Percentiles rank a stretch among this genome's conserved stretches.
phyloP scores from a whole-genome alignment of 2,888 invertebrate species.

The Endotricha flammealis region DNA sequence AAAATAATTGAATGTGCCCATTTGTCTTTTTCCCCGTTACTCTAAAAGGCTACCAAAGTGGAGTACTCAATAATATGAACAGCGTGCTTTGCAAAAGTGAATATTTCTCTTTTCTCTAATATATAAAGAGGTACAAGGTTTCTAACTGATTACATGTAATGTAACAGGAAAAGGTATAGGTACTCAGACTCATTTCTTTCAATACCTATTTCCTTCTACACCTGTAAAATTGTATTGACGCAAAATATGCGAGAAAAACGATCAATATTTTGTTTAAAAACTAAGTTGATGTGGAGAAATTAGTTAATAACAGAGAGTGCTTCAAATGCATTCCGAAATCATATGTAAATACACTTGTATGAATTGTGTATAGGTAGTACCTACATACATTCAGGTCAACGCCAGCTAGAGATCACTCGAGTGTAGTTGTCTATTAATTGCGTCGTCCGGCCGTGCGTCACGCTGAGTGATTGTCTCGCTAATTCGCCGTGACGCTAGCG shows the following conservation, averaged over 20 bases:
- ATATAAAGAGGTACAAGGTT: conserved; percentile 1
- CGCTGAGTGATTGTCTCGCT: conserved; percentile 65
- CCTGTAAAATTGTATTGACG: too few relatives aligned
- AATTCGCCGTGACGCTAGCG: conserved; percentile 49
- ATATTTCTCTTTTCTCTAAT: not conserved
- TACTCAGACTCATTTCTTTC: too few relatives aligned
- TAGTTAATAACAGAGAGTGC: too few relatives aligned
- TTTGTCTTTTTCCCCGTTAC: conserved; percentile 15
- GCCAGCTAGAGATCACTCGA: conserved; percentile 44
- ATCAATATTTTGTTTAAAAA: too few relatives aligned
- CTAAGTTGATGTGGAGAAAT: too few relatives aligned
- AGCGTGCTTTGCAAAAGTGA: not conserved
- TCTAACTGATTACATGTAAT: not conserved
- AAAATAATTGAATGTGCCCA: conserved; percentile 20
- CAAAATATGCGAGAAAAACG: too few relatives aligned
- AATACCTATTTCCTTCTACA: too few relatives aligned
- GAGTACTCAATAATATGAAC: conserved; percentile 11
- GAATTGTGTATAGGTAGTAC: too few relatives aligned
- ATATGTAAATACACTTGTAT: too few relatives aligned
- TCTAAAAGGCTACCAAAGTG: conserved; percentile 12
- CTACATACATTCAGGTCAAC: conserved; percentile 45
- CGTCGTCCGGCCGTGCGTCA: conserved; percentile 44
- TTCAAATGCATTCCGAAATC: too few relatives aligned
- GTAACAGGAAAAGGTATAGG: too few relatives aligned
- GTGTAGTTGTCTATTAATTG: conserved; percentile 58